Evolutionary conservation across 2,888 invertebrate species (phyloP).

Genomic region (Latheticus oryzae): DNA sequence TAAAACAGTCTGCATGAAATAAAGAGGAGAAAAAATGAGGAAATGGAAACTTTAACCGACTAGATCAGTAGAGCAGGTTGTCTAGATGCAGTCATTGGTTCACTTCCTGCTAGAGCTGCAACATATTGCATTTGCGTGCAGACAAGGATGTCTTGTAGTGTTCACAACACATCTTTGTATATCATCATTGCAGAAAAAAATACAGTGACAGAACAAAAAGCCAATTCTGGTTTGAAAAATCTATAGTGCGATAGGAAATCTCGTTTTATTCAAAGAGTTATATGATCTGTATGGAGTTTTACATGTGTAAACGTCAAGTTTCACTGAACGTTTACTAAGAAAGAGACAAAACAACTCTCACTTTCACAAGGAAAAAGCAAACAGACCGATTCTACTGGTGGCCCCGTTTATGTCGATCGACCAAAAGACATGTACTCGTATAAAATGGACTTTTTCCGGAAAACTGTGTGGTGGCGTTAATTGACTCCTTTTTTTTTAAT

Average conservation of each 20-base stretch:
- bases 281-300: constrained; percentile 1
- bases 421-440: constrained; percentile 13
- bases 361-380: constrained; percentile 41
- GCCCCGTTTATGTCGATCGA: constrained; percentile 25
- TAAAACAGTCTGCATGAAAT: no score
- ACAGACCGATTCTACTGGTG: constrained; percentile 34
- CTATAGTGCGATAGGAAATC: background rate
- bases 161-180: constrained; percentile 13
- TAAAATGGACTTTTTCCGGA: constrained; percentile 30
- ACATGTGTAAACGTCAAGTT: constrained; percentile 32
- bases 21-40: constrained; percentile 13
- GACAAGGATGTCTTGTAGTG: constrained; percentile 26
- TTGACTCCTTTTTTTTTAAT: constrained; percentile 15
- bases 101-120: constrained; percentile 29
- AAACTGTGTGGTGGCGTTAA: constrained; percentile 29
- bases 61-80: constrained; percentile 31
- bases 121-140: constrained; percentile 27
- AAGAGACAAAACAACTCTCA: constrained; percentile 38
- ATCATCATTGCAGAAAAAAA: constrained; percentile 1
- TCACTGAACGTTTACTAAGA: constrained; percentile 30
- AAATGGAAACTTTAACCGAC: constrained; percentile 22
- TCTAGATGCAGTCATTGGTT: constrained; percentile 25
- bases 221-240: constrained; percentile 20
- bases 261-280: constrained; percentile 7
- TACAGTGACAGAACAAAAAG: constrained; percentile 16